These are phyloP conservation scores for Catajapyx aquilonaris DNA, from an alignment of 1,140 invertebrate species.

Conservation along the genomic window DNA sequence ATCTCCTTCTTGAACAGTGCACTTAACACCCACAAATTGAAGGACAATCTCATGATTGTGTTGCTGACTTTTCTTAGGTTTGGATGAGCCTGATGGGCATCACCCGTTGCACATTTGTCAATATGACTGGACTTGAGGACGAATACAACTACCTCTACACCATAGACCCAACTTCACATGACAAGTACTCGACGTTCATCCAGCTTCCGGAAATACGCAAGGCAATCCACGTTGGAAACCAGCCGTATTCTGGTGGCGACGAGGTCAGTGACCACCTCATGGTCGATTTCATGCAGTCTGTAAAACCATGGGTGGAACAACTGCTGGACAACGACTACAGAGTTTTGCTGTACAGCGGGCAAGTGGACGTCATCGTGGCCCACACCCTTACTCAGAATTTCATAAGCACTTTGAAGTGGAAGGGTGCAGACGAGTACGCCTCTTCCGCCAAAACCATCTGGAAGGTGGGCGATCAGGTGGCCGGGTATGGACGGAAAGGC, in stretches of 20 bases:
- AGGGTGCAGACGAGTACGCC: not conserved
- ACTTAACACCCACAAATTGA: no score
- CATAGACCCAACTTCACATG: no score
- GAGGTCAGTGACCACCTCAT: slow-evolving; percentile 21
- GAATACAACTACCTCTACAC: slow-evolving; percentile 54
- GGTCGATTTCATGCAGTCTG: slow-evolving; percentile 58
- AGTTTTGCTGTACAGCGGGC: slow-evolving; percentile 65
- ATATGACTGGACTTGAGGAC: slow-evolving; percentile 51
- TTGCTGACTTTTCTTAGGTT: no score
- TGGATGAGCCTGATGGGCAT: no score
- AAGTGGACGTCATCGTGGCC: slow-evolving; percentile 65
- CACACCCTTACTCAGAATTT: not conserved
- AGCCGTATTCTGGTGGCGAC: slow-evolving; percentile 32
- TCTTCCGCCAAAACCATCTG: not conserved
- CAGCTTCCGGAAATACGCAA: no score
- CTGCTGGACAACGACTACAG: no score
- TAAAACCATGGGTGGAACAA: slow-evolving; percentile 42
- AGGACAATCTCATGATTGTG: no score
- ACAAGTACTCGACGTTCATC: no score
- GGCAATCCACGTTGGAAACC: slow-evolving; percentile 67
- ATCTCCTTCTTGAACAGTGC: no score
- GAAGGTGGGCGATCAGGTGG: not conserved
- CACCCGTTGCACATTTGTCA: no score
- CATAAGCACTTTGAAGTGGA: not conserved
- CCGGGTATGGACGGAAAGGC: not conserved